These are phyloP conservation scores for Turnix velox DNA, from an alignment of 2,113 vertebrate species.

Conservation along the genomic window DNA sequence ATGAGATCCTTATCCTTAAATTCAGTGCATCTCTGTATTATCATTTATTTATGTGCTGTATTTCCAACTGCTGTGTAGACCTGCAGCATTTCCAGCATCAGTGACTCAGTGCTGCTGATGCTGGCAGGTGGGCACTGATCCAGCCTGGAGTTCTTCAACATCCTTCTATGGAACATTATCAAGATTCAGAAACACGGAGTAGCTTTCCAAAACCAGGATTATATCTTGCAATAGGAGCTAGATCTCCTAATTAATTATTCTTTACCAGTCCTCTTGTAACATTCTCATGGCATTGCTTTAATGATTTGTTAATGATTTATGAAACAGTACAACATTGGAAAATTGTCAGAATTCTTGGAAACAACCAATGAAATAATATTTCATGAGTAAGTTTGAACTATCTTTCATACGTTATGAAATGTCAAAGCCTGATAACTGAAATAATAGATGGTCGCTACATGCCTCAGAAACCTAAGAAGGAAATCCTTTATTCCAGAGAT, in stretches of 20 bases:
- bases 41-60: neutral
- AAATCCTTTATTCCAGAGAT: neutral
- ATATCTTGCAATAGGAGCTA: neutral
- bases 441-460: neutral
- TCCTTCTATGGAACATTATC: constrained; percentile 12
- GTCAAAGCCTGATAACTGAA: neutral
- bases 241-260: neutral
- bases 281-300: neutral
- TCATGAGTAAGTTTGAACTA: neutral
- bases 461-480: neutral
- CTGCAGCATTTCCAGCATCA: neutral
- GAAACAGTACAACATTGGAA: neutral
- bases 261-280: neutral
- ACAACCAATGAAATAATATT: neutral
- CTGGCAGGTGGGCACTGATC: neutral
- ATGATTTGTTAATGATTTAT: neutral
- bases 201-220: neutral
- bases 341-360: neutral
- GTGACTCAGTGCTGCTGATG: neutral
- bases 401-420: neutral
- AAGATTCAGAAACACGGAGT: neutral
- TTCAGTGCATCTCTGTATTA: neutral
- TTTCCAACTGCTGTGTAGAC: neutral
- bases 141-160: neutral
- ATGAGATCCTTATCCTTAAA: neutral